These are phyloP conservation scores for Nymphalis io DNA, from an alignment of 1,140 invertebrate genomes.

Conservation along the genomic window DNA sequence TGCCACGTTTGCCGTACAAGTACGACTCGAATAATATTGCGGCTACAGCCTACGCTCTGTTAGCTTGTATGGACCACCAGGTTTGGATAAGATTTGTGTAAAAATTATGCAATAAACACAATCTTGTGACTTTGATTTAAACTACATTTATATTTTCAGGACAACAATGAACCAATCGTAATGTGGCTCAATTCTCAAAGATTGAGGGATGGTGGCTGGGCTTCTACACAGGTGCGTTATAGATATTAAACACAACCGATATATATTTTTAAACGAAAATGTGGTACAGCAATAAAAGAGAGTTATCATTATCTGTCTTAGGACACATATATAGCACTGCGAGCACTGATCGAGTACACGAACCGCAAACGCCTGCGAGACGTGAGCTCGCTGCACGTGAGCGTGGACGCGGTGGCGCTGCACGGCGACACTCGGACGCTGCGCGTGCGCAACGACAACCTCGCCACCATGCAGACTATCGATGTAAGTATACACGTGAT, in stretches of 20 bases:
- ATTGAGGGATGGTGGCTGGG: constrained; percentile 95
- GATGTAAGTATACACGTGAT: constrained; percentile 85
- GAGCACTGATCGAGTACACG: constrained; percentile 95
- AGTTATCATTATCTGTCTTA: constrained; percentile 42
- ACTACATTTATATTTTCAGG: constrained; percentile 54
- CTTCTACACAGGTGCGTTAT: constrained; percentile 88
- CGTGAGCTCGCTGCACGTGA: constrained; percentile 91
- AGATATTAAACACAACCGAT: too few species aligned
- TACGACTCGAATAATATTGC: constrained; percentile 96
- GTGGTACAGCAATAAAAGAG: too few species aligned
- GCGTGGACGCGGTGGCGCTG: constrained; percentile 92
- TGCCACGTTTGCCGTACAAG: constrained; percentile 92
- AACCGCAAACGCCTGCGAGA: constrained; percentile 91
- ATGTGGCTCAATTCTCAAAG: constrained; percentile 96
- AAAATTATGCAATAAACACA: background rate
- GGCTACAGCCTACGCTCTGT: constrained; percentile 94
- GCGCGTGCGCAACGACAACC: constrained; percentile 87
- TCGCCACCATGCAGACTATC: constrained; percentile 88
- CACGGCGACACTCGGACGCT: constrained; percentile 84
- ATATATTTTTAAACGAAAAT: too few species aligned
- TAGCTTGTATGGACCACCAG: constrained; percentile 92
- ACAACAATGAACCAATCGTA: constrained; percentile 92
- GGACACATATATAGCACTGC: constrained; percentile 94
- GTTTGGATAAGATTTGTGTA: constrained; percentile 11
- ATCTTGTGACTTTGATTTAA: background rate